Evolutionary conservation across 2,113 vertebrate genomes (phyloP).

Genomic region (Suricata suricatta): DNA sequence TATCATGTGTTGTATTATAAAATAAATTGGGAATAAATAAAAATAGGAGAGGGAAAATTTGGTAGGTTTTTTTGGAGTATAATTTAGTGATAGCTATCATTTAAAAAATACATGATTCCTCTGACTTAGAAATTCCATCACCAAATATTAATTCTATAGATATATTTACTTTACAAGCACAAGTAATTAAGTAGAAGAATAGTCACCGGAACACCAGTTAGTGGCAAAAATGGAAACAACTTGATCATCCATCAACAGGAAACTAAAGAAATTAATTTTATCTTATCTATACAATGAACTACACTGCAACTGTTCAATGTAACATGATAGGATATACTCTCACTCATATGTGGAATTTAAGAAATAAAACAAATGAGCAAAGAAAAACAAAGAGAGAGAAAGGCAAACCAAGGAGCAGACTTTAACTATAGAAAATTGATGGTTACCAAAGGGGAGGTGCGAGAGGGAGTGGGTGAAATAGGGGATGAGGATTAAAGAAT

Average conservation of each 20-base stretch:
- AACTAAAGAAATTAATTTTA: background rate
- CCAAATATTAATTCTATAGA: background rate
- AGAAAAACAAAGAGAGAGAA: background rate
- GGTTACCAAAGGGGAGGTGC: background rate
- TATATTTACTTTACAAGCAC: background rate
- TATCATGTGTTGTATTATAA: background rate
- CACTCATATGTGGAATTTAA: background rate
- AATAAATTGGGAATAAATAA: background rate
- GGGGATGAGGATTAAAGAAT: background rate
- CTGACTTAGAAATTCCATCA: constrained; percentile 7
- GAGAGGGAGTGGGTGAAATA: background rate
- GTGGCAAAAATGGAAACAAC: background rate
- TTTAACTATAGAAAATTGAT: background rate
- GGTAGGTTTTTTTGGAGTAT: background rate
- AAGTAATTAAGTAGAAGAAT: background rate
- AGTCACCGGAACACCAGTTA: background rate
- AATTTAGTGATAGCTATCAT: background rate
- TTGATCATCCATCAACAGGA: background rate
- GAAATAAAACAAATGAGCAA: background rate
- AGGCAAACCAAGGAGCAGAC: background rate
- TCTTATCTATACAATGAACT: background rate
- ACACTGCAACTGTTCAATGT: background rate
- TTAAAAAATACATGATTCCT: background rate
- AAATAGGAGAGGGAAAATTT: background rate
- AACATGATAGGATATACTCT: background rate